Conservation (phyloP, 2,888 invertebrate species). For the Drosophila heteroneura region DNA sequence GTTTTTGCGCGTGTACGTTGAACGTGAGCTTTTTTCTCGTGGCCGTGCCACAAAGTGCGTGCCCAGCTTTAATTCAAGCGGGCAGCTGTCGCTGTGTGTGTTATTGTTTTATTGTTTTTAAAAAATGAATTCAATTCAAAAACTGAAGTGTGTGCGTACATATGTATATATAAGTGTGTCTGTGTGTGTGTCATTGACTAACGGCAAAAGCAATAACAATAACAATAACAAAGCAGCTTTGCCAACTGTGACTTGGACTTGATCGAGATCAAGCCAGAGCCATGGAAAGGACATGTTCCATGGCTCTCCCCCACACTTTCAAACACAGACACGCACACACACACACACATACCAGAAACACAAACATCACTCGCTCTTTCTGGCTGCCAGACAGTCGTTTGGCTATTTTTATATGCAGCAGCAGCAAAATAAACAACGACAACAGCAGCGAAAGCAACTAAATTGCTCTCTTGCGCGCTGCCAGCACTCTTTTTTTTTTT, state of each 20-base stretch:
- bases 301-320: conserved; percentile 38
- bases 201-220: conserved; percentile 16
- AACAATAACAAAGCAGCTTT: conserved; percentile 31
- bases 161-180: background rate
- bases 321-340: conserved; percentile 18
- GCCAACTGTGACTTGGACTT: conserved; percentile 25
- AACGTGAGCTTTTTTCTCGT: conserved; percentile 48
- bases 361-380: conserved; percentile 8
- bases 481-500: conserved; percentile 33
- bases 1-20: conserved; percentile 26
- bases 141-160: background rate
- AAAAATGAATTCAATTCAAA: conserved; percentile 39
- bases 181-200: conserved; percentile 16
- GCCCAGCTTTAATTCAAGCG: conserved; percentile 47
- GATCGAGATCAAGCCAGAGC: conserved; percentile 4
- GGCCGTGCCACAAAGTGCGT: conserved; percentile 55
- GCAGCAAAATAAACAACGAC: conserved; percentile 17
- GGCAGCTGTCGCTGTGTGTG: conserved; percentile 49
- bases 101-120: conserved; percentile 52
- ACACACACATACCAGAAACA: conserved; percentile 13
- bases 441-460: conserved; percentile 22
- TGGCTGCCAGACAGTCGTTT: conserved; percentile 40
- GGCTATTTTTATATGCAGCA: conserved; percentile 59
- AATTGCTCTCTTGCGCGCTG: conserved; percentile 35
- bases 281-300: background rate